phyloP scores from a whole-genome alignment of 2,888 invertebrate genomes.

The Aleiodes testaceus region DNA sequence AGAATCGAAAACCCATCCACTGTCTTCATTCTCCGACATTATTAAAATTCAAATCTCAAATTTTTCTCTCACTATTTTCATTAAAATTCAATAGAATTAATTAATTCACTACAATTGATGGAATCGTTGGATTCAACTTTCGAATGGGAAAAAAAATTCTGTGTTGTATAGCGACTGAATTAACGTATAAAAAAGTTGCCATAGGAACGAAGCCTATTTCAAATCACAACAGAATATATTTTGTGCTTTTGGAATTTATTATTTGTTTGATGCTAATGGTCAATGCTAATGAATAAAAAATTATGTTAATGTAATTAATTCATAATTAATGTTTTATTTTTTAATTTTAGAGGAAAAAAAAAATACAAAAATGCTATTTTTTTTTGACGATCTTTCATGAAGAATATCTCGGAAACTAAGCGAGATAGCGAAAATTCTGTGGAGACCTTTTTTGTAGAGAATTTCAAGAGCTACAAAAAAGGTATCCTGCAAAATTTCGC shows the following conservation, averaged over 20 bases:
- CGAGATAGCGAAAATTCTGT: too few species aligned
- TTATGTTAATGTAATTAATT: too few species aligned
- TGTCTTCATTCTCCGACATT: conserved; percentile 75
- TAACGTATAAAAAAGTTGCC: not conserved
- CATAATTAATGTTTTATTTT: too few species aligned
- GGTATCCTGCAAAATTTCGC: too few species aligned
- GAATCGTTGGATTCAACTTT: not conserved
- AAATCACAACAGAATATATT: conserved; percentile 12
- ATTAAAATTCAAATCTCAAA: not conserved
- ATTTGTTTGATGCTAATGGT: too few species aligned
- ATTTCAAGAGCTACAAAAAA: too few species aligned
- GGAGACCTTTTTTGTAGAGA: too few species aligned
- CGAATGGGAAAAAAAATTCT: not conserved
- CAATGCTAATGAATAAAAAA: too few species aligned
- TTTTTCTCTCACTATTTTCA: not conserved
- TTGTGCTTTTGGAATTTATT: not conserved
- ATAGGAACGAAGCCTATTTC: not conserved
- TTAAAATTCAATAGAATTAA: not conserved
- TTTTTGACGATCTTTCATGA: too few species aligned
- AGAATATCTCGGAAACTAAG: too few species aligned
- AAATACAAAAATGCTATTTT: too few species aligned
- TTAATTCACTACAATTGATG: not conserved
- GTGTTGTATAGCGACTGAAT: not conserved
- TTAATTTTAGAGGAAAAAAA: too few species aligned
- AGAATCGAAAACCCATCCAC: conserved; percentile 94